Conservation (phyloP, 2,797 vertebrate species). For the Kryptopterus vitreolus region DNA sequence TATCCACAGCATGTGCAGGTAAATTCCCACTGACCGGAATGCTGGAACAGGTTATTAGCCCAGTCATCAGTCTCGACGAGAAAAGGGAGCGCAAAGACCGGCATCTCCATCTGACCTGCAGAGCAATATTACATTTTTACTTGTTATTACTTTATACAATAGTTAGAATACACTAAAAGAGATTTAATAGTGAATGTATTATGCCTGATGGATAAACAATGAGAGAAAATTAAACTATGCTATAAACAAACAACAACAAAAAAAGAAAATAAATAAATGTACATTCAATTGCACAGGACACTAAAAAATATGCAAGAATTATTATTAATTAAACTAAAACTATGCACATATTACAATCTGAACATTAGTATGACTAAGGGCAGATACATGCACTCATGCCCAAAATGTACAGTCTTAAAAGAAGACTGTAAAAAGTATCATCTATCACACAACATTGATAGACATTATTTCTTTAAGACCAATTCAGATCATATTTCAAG, state of each 20-base stretch:
- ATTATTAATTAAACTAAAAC: not conserved
- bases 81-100: conserved; percentile 86
- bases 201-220: not conserved
- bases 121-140: conserved; percentile 13
- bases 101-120: conserved; percentile 82
- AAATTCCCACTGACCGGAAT: conserved; percentile 83
- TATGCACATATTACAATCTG: not conserved
- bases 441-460: too few species aligned
- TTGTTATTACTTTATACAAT: not conserved
- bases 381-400: not conserved
- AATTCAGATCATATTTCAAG: too few species aligned
- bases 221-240: too few species aligned
- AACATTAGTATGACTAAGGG: not conserved
- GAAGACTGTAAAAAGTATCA: too few species aligned
- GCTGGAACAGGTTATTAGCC: conserved; percentile 77
- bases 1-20: conserved; percentile 80
- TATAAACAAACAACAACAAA: not conserved
- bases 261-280: too few species aligned
- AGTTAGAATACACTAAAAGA: not conserved
- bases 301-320: not conserved
- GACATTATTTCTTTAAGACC: too few species aligned
- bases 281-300: not conserved
- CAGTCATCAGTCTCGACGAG: conserved; percentile 77
- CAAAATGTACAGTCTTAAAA: not conserved
- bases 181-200: not conserved